Percentiles rank a stretch among this genome's conserved stretches.
Evolutionary conservation across 1,140 invertebrate species (phyloP).

Genomic region (Scaptomyza pallida): DNA sequence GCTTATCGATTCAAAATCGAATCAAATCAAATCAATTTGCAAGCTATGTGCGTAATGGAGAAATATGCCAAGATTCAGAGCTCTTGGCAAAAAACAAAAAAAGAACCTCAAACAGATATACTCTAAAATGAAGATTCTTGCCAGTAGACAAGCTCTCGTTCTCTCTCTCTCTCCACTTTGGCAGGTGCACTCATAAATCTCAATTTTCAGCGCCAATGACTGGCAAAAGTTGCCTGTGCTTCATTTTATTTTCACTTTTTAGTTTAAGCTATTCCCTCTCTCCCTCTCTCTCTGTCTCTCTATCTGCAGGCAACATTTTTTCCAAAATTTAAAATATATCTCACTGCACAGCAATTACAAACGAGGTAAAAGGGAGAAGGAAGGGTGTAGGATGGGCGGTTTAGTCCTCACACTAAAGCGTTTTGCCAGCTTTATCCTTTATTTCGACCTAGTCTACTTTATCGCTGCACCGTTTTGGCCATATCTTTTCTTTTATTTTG

Average conservation of each 20-base stretch:
- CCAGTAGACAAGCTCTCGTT: too few relatives aligned
- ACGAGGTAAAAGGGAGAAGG: neutral
- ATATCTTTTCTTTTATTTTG: constrained; percentile 78
- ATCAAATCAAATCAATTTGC: constrained; percentile 81
- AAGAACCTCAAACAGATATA: too few relatives aligned
- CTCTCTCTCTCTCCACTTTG: neutral
- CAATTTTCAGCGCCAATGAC: constrained; percentile 48
- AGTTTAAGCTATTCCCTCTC: constrained; percentile 25
- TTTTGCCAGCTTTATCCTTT: constrained; percentile 73
- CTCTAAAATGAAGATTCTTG: too few relatives aligned
- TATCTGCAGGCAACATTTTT: constrained; percentile 37
- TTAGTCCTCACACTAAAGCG: constrained; percentile 45
- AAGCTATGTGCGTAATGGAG: constrained; percentile 69
- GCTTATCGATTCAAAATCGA: constrained; percentile 78
- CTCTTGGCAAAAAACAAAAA: constrained; percentile 27
- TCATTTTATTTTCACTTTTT: neutral
- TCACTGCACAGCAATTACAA: constrained; percentile 66
- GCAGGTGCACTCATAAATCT: constrained; percentile 51
- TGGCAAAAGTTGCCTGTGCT: constrained; percentile 40
- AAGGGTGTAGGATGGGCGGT: neutral
- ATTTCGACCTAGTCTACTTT: constrained; percentile 79
- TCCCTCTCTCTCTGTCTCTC: too few relatives aligned
- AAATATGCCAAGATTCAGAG: constrained; percentile 66
- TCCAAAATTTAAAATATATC: constrained; percentile 58
- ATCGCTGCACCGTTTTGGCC: constrained; percentile 57